Conservation (phyloP, 2,797 vertebrate species). For the Poecilia wingei region DNA sequence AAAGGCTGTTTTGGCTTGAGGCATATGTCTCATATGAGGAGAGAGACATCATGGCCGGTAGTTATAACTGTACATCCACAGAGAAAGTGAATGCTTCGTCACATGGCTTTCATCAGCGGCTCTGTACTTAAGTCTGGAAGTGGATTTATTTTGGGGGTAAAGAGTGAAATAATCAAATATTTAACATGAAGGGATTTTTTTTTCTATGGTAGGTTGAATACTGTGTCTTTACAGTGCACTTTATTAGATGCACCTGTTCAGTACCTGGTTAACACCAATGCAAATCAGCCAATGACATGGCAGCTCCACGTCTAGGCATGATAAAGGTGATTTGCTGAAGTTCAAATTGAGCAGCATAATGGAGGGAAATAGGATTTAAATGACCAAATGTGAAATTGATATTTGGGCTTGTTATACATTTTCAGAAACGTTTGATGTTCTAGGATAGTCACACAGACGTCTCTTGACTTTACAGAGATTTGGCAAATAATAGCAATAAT, state of each 20-base stretch:
- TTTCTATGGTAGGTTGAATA: not conserved
- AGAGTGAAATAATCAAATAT: not conserved
- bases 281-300: not conserved
- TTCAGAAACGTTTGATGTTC: not conserved
- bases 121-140: conserved; percentile 20
- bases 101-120: conserved; percentile 33
- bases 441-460: not conserved
- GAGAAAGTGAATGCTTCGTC: conserved; percentile 54
- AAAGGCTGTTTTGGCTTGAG: conserved; percentile 80
- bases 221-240: not conserved
- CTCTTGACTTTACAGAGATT: not conserved
- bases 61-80: conserved; percentile 65
- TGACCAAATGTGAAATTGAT: not conserved
- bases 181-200: not conserved
- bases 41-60: conserved; percentile 66
- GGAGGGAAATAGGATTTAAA: not conserved
- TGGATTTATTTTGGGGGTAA: conserved; percentile 3
- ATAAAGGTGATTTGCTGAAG: not conserved
- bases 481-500: not conserved
- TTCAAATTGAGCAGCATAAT: not conserved
- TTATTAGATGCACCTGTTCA: not conserved
- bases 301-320: not conserved
- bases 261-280: not conserved
- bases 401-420: not conserved
- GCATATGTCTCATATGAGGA: conserved; percentile 73